Conservation (phyloP, 2,113 vertebrate genomes). For the Podarcis muralis region DNA sequence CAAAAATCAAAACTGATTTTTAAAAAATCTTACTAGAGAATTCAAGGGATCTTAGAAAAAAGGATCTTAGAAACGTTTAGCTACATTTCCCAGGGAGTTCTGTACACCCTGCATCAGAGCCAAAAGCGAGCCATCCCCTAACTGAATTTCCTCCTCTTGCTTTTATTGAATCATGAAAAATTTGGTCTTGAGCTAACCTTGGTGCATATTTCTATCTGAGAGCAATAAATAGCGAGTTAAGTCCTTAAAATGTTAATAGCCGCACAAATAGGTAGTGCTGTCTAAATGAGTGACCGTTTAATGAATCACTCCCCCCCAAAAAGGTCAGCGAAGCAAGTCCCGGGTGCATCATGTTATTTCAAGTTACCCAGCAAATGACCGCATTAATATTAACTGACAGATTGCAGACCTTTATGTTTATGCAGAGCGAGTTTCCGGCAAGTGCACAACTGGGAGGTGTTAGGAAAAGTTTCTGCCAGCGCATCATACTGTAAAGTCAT, state of each 20-base stretch:
- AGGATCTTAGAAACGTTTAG: neutral
- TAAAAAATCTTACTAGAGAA: too few relatives aligned
- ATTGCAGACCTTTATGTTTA: slow-evolving; percentile 78
- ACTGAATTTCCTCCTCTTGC: slow-evolving; percentile 35
- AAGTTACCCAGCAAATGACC: slow-evolving; percentile 72
- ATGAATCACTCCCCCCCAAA: slow-evolving; percentile 71
- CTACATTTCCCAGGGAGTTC: neutral
- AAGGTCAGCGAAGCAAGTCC: slow-evolving; percentile 73
- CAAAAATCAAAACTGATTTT: too few relatives aligned
- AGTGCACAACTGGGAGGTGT: slow-evolving; percentile 71
- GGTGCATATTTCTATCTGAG: slow-evolving; percentile 56
- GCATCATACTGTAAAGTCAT: slow-evolving; percentile 55
- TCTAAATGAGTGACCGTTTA: slow-evolving; percentile 77
- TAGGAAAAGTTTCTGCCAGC: slow-evolving; percentile 70
- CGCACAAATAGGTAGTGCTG: slow-evolving; percentile 66
- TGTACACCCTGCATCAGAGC: neutral
- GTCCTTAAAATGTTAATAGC: slow-evolving; percentile 74
- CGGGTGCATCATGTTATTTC: slow-evolving; percentile 75
- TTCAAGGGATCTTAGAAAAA: neutral
- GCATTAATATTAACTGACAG: slow-evolving; percentile 79
- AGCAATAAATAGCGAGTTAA: slow-evolving; percentile 72
- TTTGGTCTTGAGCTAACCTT: slow-evolving; percentile 55
- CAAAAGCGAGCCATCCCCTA: slow-evolving; percentile 14
- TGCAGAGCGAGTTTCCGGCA: slow-evolving; percentile 72
- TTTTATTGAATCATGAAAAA: slow-evolving; percentile 42